Evolutionary conservation across 1,140 invertebrate species (phyloP), one percentile per base, ranked within the genome.

Genomic region (Pseudobourletiella spinata): DNA sequence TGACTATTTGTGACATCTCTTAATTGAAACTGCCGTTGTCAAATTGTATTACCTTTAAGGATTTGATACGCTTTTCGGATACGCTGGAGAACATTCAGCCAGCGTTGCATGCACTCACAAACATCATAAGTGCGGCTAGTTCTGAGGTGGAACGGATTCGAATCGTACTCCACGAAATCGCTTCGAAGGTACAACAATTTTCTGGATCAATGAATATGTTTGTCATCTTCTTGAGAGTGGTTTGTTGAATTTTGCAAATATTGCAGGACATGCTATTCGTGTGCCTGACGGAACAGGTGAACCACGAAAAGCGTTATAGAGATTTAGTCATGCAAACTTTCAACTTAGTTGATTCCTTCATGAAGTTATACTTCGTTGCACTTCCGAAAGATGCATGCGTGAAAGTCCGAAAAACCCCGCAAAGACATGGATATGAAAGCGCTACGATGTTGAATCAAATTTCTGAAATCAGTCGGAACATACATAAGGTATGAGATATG

Each of bases 241-340:
- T n/a, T n/a, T n/a, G n/a, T n/a, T n/a, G n/a, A n/a, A n/a, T n/a
- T n/a, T n/a, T n/a, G n/a, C n/a, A n/a, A n/a, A n/a, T n/a, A 11
- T 39, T n/a, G 32, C 18, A 48, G 44, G 44, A 48, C 22, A 48
- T 48, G 44, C 44, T 48, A 22, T 48, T 48, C 22, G 44, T 48
- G 6, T 48, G 44, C 20, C 44, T 48, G 14, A 48, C 44, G 20
- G 44, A 48, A 22, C 44, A 48, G 22, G 44, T 48, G 14, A 48
- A 48, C 20, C 44, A 48, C 22, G 44, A 48, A 48, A 48, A 48
- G 18, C 44, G 44, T 11, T 48, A 48, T 22, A 6, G 44, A 11
- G 44, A 48, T 48, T 48, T 48, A 18, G 44, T 48, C 20, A 15
- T 18, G 18, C 44, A 48, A 22, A 48, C 44, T 18, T 48, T 48